Conservation (phyloP, 2,888 invertebrate species). For the Coleophora deauratella region DNA sequence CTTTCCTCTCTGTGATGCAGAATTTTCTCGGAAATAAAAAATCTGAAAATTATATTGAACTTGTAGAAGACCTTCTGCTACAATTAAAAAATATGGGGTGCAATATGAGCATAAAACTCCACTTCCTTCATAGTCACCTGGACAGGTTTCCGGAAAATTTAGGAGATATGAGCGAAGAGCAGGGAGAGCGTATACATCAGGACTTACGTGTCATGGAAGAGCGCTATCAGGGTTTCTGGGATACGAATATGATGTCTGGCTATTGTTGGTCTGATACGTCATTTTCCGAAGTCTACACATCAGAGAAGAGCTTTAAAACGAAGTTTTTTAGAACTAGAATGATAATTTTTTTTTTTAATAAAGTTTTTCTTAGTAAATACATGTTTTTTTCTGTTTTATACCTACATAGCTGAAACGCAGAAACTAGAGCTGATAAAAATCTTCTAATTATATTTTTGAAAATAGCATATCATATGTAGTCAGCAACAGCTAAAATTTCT, state of each 20-base stretch:
- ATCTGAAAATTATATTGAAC: neutral
- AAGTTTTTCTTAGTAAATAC: too few relatives aligned
- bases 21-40: neutral
- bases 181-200: neutral
- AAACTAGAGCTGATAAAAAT: too few relatives aligned
- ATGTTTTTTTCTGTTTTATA: too few relatives aligned
- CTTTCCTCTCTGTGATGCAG: neutral
- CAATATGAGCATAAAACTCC: neutral
- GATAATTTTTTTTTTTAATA: too few relatives aligned
- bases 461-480: too few relatives aligned
- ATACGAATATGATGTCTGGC: neutral
- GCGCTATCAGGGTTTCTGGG: too few relatives aligned
- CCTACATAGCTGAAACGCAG: too few relatives aligned
- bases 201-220: neutral
- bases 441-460: too few relatives aligned
- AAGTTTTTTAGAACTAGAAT: neutral
- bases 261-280: neutral
- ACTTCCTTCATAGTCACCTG: too few relatives aligned
- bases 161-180: too few relatives aligned
- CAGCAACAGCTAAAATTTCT: too few relatives aligned
- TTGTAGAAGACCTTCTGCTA: neutral
- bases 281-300: neutral
- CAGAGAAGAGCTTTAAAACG: neutral
- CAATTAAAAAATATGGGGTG: neutral
- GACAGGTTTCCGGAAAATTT: neutral